Base-by-base conservation (phyloP, 2,113 vertebrate genomes). In the Argyrosomus japonicus region DNA sequence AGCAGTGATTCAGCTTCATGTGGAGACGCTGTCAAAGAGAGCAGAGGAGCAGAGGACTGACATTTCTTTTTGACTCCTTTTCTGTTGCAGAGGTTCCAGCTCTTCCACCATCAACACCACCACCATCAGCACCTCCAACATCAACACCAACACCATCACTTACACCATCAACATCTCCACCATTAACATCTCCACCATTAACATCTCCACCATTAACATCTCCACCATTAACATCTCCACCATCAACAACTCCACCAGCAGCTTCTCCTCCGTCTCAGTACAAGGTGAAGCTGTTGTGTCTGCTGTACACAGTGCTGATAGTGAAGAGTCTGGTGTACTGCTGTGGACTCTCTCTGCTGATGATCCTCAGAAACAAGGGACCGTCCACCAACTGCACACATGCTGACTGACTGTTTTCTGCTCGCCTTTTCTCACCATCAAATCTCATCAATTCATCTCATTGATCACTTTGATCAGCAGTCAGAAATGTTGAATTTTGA, bases 251-350 rank as follows among this genome's bases (percentile, higher is more conserved):
- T 32, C 29, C 29, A 32, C 29, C 29, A 32, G 3, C 29, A 32
- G 29, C 29, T 32, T 32, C 29, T 32, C 3, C 29, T 32, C 29
- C 32, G 60, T 15, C 40, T 45, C 15, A 21, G 56, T 53, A 4
- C 57, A 14, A 25, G 13, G 78, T 75, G 75, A 79, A 53, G 82
- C 79, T 79, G 79, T 65, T 85, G 21, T 51, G 45, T 9, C 3
- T 84, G 78, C 54, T 88, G 29, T 88, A 78, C 82, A 50, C 78
- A 0, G 25, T 32, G 64, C 86, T 84, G 53, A 75, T 79, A 27
- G 58, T 74, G 58, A 87, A 87, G 68, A 78, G 74, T 74, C 69
- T 88, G 86, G 47, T 67, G 11, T 84, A 54, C 82, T 70, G 76
- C 62, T 77, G 75, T 79, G 79, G 82, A 76, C 77, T 76, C 45